Evolutionary conservation across 2,113 vertebrate species (phyloP).

Genomic region (Harpagus bidentatus): DNA sequence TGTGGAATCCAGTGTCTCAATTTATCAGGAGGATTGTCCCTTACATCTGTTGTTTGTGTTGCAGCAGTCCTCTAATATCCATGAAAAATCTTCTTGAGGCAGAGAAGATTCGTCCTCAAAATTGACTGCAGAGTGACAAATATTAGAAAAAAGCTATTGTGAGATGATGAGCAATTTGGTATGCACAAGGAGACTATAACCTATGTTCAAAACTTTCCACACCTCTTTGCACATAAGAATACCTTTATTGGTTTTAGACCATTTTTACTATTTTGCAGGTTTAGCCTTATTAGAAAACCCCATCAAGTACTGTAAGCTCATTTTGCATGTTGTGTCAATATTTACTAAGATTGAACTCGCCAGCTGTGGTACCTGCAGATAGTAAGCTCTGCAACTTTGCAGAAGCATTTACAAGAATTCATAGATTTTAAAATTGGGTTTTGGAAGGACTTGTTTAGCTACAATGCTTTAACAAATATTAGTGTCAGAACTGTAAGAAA

Average conservation of each 20-base stretch:
- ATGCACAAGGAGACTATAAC: too few relatives aligned
- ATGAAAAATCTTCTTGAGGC: background rate
- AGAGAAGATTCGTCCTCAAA: background rate
- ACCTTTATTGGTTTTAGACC: background rate
- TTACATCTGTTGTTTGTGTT: background rate
- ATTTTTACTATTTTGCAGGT: background rate
- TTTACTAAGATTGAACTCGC: background rate
- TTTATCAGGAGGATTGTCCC: background rate
- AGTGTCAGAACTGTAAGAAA: background rate
- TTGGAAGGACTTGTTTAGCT: background rate
- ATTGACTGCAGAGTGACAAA: background rate
- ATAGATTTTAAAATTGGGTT: background rate
- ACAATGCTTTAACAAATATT: background rate
- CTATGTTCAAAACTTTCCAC: background rate
- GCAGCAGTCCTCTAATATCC: background rate
- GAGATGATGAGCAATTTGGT: background rate
- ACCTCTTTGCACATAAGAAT: background rate
- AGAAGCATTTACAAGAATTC: background rate
- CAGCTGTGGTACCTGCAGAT: background rate
- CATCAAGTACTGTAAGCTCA: background rate
- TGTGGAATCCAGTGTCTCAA: background rate
- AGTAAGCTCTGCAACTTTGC: background rate
- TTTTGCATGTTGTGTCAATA: background rate
- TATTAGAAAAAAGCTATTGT: background rate
- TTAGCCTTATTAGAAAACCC: background rate